These are phyloP conservation scores for Alviniconcha marisindica DNA, from an alignment of 1,140 invertebrate species.

Conservation along the genomic window DNA sequence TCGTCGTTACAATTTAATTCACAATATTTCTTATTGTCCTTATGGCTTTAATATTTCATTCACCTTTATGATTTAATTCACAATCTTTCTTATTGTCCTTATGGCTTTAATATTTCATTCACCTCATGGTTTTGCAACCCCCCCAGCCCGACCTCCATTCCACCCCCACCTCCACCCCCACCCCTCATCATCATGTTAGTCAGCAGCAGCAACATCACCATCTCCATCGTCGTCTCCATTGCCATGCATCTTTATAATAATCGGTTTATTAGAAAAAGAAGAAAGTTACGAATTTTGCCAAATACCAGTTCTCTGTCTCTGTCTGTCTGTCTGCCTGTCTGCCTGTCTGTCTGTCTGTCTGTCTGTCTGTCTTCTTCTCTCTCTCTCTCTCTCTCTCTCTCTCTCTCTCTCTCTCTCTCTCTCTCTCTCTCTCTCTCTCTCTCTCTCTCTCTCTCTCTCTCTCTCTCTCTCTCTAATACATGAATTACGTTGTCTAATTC, in stretches of 20 bases:
- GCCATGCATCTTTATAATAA: not conserved
- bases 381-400: not conserved
- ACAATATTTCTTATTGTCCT: not conserved
- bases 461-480: not conserved
- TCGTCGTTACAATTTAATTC: not conserved
- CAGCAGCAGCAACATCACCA: too few relatives aligned
- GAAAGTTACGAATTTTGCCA: too few relatives aligned
- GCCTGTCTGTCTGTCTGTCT: not conserved
- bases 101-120: not conserved
- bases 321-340: not conserved
- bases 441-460: not conserved
- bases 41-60: not conserved
- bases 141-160: too few relatives aligned
- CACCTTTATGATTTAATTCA: not conserved
- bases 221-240: not conserved
- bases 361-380: not conserved
- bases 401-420: too few relatives aligned
- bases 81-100: not conserved
- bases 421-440: not conserved
- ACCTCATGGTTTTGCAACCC: too few relatives aligned
- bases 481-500: not conserved
- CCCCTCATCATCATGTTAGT: too few relatives aligned
- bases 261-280: not conserved
- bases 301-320: not conserved
- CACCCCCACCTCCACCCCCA: too few relatives aligned